Evolutionary conservation across 2,888 invertebrate genomes (phyloP).

Genomic region (Plagodis dolabraria): DNA sequence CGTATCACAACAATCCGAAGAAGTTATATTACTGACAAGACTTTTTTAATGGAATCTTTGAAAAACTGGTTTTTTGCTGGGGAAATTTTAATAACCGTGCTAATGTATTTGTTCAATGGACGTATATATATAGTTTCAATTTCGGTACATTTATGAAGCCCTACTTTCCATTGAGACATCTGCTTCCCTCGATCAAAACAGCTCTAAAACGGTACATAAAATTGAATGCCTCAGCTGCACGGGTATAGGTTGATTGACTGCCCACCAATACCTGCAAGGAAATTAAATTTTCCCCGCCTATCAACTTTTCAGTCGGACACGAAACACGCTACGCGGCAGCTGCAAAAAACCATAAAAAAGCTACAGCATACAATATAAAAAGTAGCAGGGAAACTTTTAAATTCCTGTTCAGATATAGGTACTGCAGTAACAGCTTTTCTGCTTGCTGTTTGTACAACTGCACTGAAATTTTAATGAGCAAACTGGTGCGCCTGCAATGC

Average conservation of each 20-base stretch:
- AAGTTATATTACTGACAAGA: too few relatives aligned
- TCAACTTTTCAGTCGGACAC: slow-evolving; percentile 17
- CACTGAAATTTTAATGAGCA: slow-evolving; percentile 62
- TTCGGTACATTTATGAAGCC: too few relatives aligned
- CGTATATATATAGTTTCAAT: too few relatives aligned
- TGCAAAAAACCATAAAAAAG: slow-evolving; percentile 33
- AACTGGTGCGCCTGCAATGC: slow-evolving; percentile 39
- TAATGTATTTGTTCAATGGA: too few relatives aligned
- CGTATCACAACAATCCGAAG: too few relatives aligned
- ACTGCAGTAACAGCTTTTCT: slow-evolving; percentile 47
- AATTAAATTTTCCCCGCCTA: slow-evolving; percentile 12
- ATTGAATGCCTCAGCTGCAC: not conserved
- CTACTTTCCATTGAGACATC: too few relatives aligned
- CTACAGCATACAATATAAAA: slow-evolving; percentile 40
- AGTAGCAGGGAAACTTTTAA: slow-evolving; percentile 53
- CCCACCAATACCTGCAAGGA: not conserved
- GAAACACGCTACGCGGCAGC: slow-evolving; percentile 30
- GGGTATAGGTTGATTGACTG: slow-evolving; percentile 1
- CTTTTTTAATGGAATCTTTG: too few relatives aligned
- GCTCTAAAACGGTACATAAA: too few relatives aligned
- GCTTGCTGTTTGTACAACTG: slow-evolving; percentile 50
- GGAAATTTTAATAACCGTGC: too few relatives aligned
- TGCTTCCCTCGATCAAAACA: too few relatives aligned
- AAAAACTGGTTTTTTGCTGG: too few relatives aligned
- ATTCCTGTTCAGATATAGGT: slow-evolving; percentile 57